phyloP scores from a whole-genome alignment of 2,797 vertebrate genomes.

The Orientallactaga sibirica region DNA sequence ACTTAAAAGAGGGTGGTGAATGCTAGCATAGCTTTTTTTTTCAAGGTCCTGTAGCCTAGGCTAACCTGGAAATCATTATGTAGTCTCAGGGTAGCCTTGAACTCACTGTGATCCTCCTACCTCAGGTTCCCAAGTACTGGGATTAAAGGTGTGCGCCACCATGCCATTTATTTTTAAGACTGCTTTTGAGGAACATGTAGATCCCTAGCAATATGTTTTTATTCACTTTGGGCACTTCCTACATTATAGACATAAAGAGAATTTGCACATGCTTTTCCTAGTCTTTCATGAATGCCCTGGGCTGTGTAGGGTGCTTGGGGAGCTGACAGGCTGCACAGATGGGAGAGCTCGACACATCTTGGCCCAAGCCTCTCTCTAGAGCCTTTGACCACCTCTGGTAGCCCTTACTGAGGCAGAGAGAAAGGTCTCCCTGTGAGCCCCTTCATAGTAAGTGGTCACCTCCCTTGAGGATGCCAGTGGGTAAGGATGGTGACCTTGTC shows the following conservation, averaged over 20 bases:
- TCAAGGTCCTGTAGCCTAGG: too few relatives aligned
- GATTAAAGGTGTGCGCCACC: too few relatives aligned
- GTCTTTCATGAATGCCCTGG: not conserved
- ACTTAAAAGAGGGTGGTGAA: not conserved
- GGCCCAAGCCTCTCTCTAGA: not conserved
- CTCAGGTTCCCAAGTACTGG: too few relatives aligned
- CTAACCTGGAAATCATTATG: too few relatives aligned
- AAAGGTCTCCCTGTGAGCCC: not conserved
- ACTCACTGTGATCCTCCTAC: too few relatives aligned
- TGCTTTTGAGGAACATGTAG: not conserved
- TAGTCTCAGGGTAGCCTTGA: too few relatives aligned
- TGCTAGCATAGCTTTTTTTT: not conserved
- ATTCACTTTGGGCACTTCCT: not conserved
- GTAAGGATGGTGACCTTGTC: not conserved
- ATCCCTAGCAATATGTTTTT: constrained; percentile 10
- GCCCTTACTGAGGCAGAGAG: not conserved
- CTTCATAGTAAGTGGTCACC: not conserved
- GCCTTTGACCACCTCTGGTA: not conserved
- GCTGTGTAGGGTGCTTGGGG: not conserved
- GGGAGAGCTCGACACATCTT: not conserved
- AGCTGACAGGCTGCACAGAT: not conserved
- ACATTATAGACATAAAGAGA: not conserved
- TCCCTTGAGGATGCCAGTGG: not conserved
- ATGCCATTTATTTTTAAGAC: not conserved
- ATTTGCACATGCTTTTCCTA: not conserved